Evolutionary conservation across 2,113 vertebrate species (phyloP).

Genomic region (Indri indri): DNA sequence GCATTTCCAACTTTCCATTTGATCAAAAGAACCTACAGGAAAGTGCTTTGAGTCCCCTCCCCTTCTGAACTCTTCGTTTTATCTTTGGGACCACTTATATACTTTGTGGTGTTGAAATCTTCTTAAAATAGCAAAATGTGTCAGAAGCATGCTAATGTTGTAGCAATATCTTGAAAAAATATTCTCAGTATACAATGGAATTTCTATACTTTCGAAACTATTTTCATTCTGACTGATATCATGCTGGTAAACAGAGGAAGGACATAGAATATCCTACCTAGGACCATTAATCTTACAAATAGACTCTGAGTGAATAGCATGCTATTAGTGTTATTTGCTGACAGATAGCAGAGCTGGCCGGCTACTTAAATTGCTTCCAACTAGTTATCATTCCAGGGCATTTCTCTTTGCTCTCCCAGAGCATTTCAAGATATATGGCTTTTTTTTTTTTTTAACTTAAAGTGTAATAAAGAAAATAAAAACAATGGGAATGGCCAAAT

Average conservation of each 20-base stretch:
- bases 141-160: neutral
- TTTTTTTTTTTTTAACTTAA: neutral
- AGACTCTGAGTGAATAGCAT: constrained; percentile 48
- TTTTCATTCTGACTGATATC: constrained; percentile 24
- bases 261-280: constrained; percentile 22
- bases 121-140: constrained; percentile 1
- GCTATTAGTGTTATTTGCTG: constrained; percentile 30
- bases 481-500: neutral
- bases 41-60: neutral
- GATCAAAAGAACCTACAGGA: neutral
- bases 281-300: constrained; percentile 56
- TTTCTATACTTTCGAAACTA: constrained; percentile 35
- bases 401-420: constrained; percentile 39
- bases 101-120: neutral
- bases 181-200: neutral
- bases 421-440: neutral
- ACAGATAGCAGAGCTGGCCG: constrained; percentile 1
- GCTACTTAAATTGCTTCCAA: constrained; percentile 60
- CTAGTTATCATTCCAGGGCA: constrained; percentile 27
- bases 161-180: constrained; percentile 49
- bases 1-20: neutral
- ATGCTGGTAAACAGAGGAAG: constrained; percentile 18
- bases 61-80: neutral
- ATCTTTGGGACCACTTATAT: neutral
- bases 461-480: constrained; percentile 29